Evolutionary conservation across 2,113 vertebrate genomes (phyloP).

Genomic region (Phasianus colchicus): DNA sequence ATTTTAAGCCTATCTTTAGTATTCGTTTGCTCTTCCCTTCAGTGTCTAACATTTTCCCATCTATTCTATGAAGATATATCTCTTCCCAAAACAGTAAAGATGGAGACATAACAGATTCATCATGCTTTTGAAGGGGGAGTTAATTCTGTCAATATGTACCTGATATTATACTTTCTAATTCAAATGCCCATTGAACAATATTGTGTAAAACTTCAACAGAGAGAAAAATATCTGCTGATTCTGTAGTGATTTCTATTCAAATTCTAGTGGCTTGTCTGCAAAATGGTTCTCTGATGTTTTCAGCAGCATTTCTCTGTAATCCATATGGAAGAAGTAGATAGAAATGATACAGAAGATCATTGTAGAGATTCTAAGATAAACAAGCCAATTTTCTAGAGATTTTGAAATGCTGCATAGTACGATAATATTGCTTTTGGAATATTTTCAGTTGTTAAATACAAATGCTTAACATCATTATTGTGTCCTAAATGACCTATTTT

Average conservation of each 20-base stretch:
- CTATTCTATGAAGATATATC: neutral
- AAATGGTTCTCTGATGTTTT: conserved; percentile 40
- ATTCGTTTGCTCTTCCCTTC: neutral
- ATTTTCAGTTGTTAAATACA: neutral
- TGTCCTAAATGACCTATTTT: neutral
- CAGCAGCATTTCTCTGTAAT: conserved; percentile 22
- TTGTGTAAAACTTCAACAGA: conserved; percentile 14
- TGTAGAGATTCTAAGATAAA: conserved; percentile 39
- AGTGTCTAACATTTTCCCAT: neutral
- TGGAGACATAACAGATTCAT: neutral
- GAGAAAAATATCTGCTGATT: conserved; percentile 17
- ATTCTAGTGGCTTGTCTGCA: conserved; percentile 30
- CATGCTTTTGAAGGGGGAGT: neutral
- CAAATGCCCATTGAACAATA: conserved; percentile 1
- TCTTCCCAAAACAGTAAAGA: neutral
- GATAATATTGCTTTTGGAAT: neutral
- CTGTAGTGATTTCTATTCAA: neutral
- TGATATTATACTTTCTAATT: neutral
- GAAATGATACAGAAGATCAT: conserved; percentile 41
- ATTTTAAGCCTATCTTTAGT: conserved; percentile 1
- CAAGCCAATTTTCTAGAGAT: conserved; percentile 32
- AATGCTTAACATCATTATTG: conserved; percentile 12
- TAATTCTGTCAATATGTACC: neutral
- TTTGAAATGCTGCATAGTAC: neutral
- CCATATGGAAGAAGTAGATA: conserved; percentile 8